Evolutionary conservation across 2,113 vertebrate genomes (phyloP).

Genomic region (Grallaria varia): DNA sequence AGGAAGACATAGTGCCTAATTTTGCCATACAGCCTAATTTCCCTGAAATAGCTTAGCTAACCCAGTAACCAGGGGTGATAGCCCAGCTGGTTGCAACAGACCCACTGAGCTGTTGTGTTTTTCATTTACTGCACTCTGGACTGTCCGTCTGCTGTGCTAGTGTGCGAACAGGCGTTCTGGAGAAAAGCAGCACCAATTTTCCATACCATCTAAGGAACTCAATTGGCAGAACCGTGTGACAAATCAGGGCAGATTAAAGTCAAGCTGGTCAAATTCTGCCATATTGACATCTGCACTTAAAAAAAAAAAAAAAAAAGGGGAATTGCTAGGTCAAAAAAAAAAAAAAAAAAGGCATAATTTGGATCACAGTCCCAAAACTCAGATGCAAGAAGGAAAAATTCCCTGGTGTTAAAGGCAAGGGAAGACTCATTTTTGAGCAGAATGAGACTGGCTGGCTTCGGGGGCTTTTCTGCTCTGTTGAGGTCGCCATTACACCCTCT

Average conservation of each 20-base stretch:
- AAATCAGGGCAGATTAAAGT: slow-evolving; percentile 58
- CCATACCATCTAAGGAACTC: slow-evolving; percentile 38
- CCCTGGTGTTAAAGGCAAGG: slow-evolving; percentile 24
- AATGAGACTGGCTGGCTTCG: slow-evolving; percentile 32
- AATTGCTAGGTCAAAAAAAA: not conserved
- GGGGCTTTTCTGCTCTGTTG: slow-evolving; percentile 75
- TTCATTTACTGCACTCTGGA: not conserved
- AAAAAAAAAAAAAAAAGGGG: not conserved
- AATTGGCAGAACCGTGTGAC: slow-evolving; percentile 45
- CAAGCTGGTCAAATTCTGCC: slow-evolving; percentile 24
- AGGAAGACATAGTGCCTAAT: not conserved
- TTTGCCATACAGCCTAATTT: not conserved
- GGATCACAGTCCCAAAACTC: not conserved
- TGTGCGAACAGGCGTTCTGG: not conserved
- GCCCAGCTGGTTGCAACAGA: not conserved
- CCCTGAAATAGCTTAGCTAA: not conserved
- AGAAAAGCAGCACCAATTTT: slow-evolving; percentile 43
- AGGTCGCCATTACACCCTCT: slow-evolving; percentile 73
- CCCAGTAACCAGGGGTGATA: not conserved
- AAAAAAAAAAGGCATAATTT: not conserved
- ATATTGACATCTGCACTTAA: not conserved
- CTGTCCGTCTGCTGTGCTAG: not conserved
- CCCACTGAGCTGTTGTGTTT: not conserved
- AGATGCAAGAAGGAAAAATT: slow-evolving; percentile 16
- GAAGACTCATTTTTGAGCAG: slow-evolving; percentile 36